Base-by-base conservation (phyloP, 2,888 invertebrate species). In the Epinotia ramella region DNA sequence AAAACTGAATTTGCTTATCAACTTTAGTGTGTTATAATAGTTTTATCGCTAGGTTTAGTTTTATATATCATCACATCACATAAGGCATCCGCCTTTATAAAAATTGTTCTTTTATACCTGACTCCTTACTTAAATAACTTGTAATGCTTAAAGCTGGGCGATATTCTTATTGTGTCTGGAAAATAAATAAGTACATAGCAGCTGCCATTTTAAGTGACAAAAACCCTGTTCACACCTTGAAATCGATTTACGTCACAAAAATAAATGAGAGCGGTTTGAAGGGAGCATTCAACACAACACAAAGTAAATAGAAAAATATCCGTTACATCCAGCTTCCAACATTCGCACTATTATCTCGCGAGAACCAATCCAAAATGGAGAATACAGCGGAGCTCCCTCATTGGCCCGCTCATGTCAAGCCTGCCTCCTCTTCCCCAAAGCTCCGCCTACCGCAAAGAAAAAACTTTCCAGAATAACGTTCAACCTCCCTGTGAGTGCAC, bases 261-360 rank as follows among this genome's bases (percentile, higher is more conserved):
- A 88, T 90, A 89, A 90, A 91, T 90, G 91, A 89, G 88, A 90
- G 86, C 87, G 84, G 91, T 89, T 84, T 86, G 88, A 88, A 86
- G 86, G 84, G 87, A 85, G 84, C 81, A 92, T 91, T 91, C 91
- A 87, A 84, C 83, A 81, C 83, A 79, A 81, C 81, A 85, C 84
- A 84, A 83, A 84, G 88, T 90, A 92, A 91, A 91, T 90, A 92
- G 90, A 90, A 90, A 89, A 90, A 85, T 86, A 85, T 85, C 86
- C 86, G 82, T 81, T 77, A 83, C 86, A 88, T 87, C 89, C 94
- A 94, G 94, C 93, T 93, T 94, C 94, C 91, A 87, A 91, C 89
- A 92, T 94, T 92, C 91, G 93, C 93, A 91, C 89, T 90, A 91
- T 92, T 91, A 93, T 93, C 94, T 93, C 89, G 81, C 78, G 72